A percentile compares a stretch with the other conserved stretches of the same genome.
phyloP scores from a whole-genome alignment of 2,113 vertebrate genomes.

The Urocitellus parryii region DNA sequence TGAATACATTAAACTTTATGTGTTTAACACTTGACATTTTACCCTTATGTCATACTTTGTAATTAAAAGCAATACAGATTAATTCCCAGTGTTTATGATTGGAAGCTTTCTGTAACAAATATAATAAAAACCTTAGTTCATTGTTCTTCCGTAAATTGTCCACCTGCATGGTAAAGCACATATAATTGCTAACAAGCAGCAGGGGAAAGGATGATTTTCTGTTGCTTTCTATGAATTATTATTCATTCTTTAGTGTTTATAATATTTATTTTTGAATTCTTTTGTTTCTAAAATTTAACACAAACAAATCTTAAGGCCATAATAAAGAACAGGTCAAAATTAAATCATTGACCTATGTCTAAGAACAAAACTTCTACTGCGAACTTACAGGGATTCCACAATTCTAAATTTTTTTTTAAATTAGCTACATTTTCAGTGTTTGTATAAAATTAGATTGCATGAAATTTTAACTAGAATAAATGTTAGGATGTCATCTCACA shows the following conservation, averaged over 20 bases:
- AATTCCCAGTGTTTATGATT: slow-evolving; percentile 3
- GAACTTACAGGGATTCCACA: not conserved
- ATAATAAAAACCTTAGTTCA: slow-evolving; percentile 3
- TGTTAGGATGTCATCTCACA: not conserved
- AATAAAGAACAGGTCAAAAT: slow-evolving; percentile 8
- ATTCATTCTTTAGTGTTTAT: not conserved
- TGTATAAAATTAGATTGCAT: not conserved
- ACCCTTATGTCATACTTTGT: not conserved
- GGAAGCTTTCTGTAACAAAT: slow-evolving; percentile 36
- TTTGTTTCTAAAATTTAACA: not conserved
- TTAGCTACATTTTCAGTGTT: not conserved
- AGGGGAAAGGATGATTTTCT: not conserved
- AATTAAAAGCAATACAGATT: not conserved
- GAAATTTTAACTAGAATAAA: slow-evolving; percentile 20
- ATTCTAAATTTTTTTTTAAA: not conserved
- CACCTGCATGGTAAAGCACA: not conserved
- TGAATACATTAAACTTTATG: not conserved
- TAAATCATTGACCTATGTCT: not conserved
- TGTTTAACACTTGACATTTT: not conserved
- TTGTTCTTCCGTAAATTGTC: not conserved
- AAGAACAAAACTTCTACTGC: not conserved
- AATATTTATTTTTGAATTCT: slow-evolving; percentile 13
- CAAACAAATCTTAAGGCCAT: not conserved
- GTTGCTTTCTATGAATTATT: not conserved
- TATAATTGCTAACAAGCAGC: not conserved